These are phyloP conservation scores for Jacana jacana DNA, from an alignment of 2,113 vertebrate genomes.

Conservation along the genomic window DNA sequence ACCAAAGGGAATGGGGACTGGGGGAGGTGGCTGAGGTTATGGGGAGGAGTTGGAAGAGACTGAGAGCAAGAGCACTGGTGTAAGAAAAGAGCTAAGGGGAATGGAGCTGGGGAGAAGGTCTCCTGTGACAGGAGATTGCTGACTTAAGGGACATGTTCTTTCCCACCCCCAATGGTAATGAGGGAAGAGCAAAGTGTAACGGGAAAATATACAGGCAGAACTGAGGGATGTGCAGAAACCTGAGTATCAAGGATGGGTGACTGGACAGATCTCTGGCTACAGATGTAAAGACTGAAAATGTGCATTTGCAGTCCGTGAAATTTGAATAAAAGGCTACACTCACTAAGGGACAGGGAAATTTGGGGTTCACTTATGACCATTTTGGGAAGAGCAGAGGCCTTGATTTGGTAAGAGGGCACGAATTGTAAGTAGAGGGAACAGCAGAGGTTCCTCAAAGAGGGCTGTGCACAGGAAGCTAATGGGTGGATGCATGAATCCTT, in stretches of 20 bases:
- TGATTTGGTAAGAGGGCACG: background rate
- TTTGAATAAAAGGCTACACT: background rate
- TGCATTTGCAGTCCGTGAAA: background rate
- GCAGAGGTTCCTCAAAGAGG: background rate
- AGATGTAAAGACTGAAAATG: background rate
- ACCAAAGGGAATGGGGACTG: background rate
- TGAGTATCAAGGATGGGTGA: background rate
- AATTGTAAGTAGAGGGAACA: background rate
- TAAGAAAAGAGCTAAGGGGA: background rate
- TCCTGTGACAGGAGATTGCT: background rate
- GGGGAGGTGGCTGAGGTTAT: background rate
- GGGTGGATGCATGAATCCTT: background rate
- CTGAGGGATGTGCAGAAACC: background rate
- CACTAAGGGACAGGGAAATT: background rate
- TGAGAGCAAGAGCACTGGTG: background rate
- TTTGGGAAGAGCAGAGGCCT: background rate
- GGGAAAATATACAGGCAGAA: background rate
- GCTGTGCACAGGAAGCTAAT: background rate
- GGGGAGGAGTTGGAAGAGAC: background rate
- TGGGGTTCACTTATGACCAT: rapidly evolving
- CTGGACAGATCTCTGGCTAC: background rate
- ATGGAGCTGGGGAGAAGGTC: background rate
- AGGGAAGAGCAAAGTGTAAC: background rate
- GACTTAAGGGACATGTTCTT: background rate
- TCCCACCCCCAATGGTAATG: background rate